A percentile compares a stretch with the other conserved stretches of the same genome.
These are phyloP conservation scores for Dysdera silvatica DNA, from an alignment of 1,140 invertebrate species.

Conservation along the genomic window DNA sequence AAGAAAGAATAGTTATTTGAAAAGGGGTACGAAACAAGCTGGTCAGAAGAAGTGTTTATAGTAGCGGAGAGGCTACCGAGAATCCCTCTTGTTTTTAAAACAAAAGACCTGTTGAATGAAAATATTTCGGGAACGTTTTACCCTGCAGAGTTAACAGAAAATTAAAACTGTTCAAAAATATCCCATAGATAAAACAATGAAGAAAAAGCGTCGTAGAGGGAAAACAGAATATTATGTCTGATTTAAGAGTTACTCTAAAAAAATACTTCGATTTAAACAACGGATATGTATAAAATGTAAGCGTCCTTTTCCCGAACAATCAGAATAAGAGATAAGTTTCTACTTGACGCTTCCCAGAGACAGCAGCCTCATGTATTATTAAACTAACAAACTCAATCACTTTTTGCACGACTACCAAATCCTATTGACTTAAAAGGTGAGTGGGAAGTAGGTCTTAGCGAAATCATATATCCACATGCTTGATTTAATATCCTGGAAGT, in stretches of 20 bases:
- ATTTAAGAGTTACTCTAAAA: background rate
- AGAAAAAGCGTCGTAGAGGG: background rate
- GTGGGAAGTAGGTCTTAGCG: no score
- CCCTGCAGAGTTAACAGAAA: background rate
- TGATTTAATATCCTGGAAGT: no score
- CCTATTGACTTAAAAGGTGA: no score
- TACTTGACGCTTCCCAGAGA: no score
- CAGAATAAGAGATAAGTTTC: no score
- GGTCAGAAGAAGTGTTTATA: constrained; percentile 23
- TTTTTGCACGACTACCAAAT: no score
- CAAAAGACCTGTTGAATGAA: constrained; percentile 16
- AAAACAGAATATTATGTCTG: constrained; percentile 7
- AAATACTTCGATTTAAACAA: no score
- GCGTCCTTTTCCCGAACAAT: no score
- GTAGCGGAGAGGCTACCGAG: background rate
- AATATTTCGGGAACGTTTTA: constrained; percentile 21
- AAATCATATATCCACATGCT: no score
- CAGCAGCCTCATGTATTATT: no score
- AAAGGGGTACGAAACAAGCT: constrained; percentile 20
- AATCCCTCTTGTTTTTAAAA: constrained; percentile 12
- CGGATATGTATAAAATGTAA: no score
- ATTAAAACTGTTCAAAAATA: background rate
- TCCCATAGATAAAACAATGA: background rate
- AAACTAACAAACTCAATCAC: no score
- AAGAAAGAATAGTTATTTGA: constrained; percentile 19